These are phyloP conservation scores for Eubucco bourcierii DNA, from an alignment of 2,113 vertebrate genomes.

Conservation along the genomic window DNA sequence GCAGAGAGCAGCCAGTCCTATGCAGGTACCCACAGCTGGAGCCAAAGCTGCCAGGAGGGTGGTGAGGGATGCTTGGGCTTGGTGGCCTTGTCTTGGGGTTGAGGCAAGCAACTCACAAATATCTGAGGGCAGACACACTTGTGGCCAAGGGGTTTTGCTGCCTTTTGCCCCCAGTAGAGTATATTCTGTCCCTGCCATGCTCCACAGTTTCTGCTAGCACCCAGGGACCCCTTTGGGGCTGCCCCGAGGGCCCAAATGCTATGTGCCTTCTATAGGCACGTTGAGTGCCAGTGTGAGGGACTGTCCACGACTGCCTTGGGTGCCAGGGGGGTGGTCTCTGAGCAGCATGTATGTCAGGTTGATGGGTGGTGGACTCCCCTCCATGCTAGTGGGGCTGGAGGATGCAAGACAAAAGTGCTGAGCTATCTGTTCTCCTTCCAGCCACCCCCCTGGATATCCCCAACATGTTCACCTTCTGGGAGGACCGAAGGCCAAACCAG, in stretches of 20 bases:
- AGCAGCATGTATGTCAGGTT: neutral
- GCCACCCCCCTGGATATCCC: slow-evolving; percentile 77
- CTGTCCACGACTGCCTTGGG: neutral
- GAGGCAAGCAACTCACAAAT: fast-evolving
- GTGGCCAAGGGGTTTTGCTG: neutral
- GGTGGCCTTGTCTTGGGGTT: neutral
- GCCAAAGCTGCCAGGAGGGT: neutral
- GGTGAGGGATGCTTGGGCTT: neutral
- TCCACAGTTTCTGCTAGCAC: neutral
- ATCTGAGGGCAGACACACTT: neutral
- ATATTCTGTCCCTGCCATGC: neutral
- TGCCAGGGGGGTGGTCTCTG: neutral
- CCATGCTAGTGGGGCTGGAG: neutral
- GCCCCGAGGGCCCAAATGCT: neutral
- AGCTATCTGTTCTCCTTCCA: slow-evolving; percentile 25
- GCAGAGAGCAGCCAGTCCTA: slow-evolving; percentile 69
- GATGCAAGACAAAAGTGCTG: neutral
- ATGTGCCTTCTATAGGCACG: neutral
- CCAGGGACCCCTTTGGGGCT: neutral
- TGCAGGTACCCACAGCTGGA: slow-evolving; percentile 58
- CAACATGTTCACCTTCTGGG: slow-evolving; percentile 86
- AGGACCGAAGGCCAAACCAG: slow-evolving; percentile 73
- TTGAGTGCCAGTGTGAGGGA: neutral
- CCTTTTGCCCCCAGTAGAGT: neutral
- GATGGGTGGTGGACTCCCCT: neutral